phyloP scores from a whole-genome alignment of 2,888 invertebrate genomes.

The Muschampia plurimacula region DNA sequence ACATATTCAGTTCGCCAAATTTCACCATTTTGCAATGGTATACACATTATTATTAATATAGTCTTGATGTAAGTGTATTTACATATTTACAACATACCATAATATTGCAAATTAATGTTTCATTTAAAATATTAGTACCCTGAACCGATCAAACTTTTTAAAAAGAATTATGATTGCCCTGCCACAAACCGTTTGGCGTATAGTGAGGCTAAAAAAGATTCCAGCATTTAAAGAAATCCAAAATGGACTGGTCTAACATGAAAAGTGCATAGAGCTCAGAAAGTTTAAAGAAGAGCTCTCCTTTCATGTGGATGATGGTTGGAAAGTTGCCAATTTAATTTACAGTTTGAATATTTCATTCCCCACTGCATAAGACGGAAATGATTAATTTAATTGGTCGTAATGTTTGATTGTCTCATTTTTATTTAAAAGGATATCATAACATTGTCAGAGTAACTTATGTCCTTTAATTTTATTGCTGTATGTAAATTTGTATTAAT shows the following conservation, averaged over 20 bases:
- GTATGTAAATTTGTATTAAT: too few relatives aligned
- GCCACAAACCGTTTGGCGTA: constrained; percentile 24
- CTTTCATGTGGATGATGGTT: constrained; percentile 39
- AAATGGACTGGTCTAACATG: constrained; percentile 36
- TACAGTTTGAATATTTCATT: constrained; percentile 38
- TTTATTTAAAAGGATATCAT: too few relatives aligned
- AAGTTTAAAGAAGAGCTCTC: constrained; percentile 35
- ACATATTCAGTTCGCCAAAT: too few relatives aligned
- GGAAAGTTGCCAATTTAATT: constrained; percentile 37
- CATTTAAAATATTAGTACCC: background rate
- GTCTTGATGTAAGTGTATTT: too few relatives aligned
- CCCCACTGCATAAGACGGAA: constrained; percentile 22
- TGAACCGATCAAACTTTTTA: constrained; percentile 15
- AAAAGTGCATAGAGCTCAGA: constrained; percentile 39
- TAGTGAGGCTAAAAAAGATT: constrained; percentile 24
- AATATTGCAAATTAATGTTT: background rate
- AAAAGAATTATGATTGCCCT: constrained; percentile 16
- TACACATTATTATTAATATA: too few relatives aligned
- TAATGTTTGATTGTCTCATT: background rate
- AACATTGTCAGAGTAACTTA: background rate
- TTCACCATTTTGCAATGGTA: too few relatives aligned
- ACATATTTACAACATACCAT: too few relatives aligned
- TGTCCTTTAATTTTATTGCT: too few relatives aligned
- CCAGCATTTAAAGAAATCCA: constrained; percentile 37
- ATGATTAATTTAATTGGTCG: constrained; percentile 34